Conservation (phyloP, 2,888 invertebrate species). For the Rhagophthalmus giganteus region DNA sequence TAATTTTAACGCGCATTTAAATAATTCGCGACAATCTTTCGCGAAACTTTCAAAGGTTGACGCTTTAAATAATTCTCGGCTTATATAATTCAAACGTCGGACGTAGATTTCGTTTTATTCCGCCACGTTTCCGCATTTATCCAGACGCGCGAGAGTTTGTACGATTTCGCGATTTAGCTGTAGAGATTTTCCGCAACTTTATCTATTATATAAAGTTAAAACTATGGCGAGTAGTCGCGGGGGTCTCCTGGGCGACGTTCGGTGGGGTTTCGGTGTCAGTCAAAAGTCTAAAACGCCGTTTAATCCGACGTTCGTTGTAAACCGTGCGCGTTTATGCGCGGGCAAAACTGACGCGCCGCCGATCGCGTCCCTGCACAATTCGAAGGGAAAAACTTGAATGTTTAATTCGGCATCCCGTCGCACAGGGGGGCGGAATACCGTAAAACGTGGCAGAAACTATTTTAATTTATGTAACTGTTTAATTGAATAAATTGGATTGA, state of each 20-base stretch:
- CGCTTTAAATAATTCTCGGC: not conserved
- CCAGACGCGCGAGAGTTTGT: not conserved
- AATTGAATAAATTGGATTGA: no score
- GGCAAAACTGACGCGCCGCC: not conserved
- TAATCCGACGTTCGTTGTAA: constrained; percentile 7
- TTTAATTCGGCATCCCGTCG: not conserved
- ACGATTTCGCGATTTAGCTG: not conserved
- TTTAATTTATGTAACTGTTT: no score
- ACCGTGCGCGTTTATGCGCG: no score
- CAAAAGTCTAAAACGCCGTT: constrained; percentile 9
- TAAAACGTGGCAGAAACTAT: no score
- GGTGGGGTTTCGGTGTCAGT: constrained; percentile 2
- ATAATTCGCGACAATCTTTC: no score
- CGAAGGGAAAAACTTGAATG: not conserved
- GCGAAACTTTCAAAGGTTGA: no score
- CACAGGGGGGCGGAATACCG: no score
- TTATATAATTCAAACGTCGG: not conserved
- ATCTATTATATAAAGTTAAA: not conserved
- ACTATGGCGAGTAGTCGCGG: not conserved
- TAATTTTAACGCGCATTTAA: no score
- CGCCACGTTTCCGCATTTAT: not conserved
- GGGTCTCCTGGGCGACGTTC: not conserved
- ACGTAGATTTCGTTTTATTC: no score
- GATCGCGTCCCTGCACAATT: not conserved
- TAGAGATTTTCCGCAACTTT: no score